phyloP scores from a whole-genome alignment of 1,140 invertebrate genomes.

The Delia radicum region DNA sequence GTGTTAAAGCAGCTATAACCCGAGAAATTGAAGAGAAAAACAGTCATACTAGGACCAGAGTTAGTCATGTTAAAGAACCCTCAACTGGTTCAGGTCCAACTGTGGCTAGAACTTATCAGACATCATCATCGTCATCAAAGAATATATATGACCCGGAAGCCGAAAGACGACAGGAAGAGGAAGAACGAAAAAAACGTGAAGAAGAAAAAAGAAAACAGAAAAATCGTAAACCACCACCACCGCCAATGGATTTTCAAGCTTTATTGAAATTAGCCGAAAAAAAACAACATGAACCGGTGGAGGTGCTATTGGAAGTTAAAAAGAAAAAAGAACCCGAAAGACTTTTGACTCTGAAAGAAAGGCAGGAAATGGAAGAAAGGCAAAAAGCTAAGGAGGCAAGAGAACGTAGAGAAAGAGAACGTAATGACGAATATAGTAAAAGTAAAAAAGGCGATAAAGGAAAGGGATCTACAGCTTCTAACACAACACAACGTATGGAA shows the following conservation, averaged over 20 bases:
- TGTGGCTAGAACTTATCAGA: slow-evolving; percentile 31
- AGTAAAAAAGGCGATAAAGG: slow-evolving; percentile 32
- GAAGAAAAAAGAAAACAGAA: slow-evolving; percentile 63
- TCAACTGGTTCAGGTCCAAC: neutral
- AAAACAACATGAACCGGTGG: slow-evolving; percentile 78
- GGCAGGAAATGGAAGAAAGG: slow-evolving; percentile 66
- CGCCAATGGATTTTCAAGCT: slow-evolving; percentile 72
- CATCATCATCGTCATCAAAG: slow-evolving; percentile 35
- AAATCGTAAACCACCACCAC: slow-evolving; percentile 59
- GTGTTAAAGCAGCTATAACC: slow-evolving; percentile 73
- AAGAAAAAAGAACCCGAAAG: slow-evolving; percentile 70
- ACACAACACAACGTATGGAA: slow-evolving; percentile 27
- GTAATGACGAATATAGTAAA: slow-evolving; percentile 35
- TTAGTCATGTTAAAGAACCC: neutral
- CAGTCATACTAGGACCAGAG: slow-evolving; percentile 55
- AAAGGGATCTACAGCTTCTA: neutral
- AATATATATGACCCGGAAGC: slow-evolving; percentile 46
- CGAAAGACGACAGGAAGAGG: slow-evolving; percentile 56
- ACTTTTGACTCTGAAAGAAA: slow-evolving; percentile 78
- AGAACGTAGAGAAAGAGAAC: slow-evolving; percentile 34
- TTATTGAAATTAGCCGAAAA: slow-evolving; percentile 78
- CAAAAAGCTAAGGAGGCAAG: slow-evolving; percentile 55
- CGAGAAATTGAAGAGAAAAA: slow-evolving; percentile 72
- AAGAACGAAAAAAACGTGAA: slow-evolving; percentile 57
- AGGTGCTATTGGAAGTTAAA: slow-evolving; percentile 60